Conservation (phyloP, 2,113 vertebrate genomes). For the Micromys minutus region DNA sequence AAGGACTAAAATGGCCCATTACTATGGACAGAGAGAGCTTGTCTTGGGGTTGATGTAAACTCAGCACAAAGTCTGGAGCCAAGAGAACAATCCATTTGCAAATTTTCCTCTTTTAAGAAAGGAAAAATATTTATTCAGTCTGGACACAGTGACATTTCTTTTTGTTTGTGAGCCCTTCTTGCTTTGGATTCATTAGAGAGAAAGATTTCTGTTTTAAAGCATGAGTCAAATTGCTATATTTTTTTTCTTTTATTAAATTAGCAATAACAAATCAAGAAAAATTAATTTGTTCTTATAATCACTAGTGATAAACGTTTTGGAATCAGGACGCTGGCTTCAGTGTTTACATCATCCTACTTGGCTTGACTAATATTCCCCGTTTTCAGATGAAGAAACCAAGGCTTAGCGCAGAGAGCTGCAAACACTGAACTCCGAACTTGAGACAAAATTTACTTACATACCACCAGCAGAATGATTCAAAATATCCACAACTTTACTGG, state of each 20-base stretch:
- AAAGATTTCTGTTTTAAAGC: slow-evolving; percentile 17
- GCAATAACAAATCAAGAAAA: slow-evolving; percentile 12
- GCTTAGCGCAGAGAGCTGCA: background rate
- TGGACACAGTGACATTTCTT: slow-evolving; percentile 7
- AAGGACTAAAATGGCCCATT: slow-evolving; percentile 36
- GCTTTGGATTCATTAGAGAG: slow-evolving; percentile 8
- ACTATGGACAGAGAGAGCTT: slow-evolving; percentile 14
- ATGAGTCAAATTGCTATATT: background rate
- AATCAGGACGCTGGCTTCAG: background rate
- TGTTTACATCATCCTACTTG: background rate
- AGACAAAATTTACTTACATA: background rate
- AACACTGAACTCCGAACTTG: background rate
- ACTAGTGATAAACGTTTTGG: slow-evolving; percentile 7
- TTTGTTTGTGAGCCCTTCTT: background rate
- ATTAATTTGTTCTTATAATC: background rate
- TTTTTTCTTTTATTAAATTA: slow-evolving; percentile 56
- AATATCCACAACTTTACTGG: background rate
- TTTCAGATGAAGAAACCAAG: background rate
- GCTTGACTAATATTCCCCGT: background rate
- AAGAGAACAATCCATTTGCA: slow-evolving; percentile 43
- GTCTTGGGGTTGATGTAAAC: slow-evolving; percentile 14
- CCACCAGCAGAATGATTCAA: background rate
- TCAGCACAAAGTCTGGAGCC: background rate
- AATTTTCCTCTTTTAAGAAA: slow-evolving; percentile 53
- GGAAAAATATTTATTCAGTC: slow-evolving; percentile 30